Evolutionary conservation across 2,888 invertebrate species (phyloP), one percentile per base, ranked within the genome.

Genomic region (Ypsolopha scabrella): DNA sequence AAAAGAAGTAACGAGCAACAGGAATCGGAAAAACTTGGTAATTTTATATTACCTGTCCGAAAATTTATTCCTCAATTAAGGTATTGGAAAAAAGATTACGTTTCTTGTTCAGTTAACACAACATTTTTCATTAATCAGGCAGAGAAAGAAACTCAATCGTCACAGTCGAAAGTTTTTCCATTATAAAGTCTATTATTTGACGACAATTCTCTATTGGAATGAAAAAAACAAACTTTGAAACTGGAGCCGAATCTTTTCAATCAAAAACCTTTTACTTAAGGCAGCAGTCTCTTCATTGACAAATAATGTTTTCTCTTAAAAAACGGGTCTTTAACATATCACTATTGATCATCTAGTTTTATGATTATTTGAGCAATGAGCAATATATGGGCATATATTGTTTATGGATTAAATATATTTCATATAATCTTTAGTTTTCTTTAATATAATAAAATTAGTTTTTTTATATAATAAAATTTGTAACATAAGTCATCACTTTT

Each of bases 101-200:
- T 51, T 52, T 52, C 45, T 8, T 52, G 51, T 52, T 51, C 44
- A 46, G 47, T 50, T 52, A 33, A 11, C 10, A 50, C 46, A 51
- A 51, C 48, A 50, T 54, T 54, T 48, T 53, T 52, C 51, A 52
- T 54, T 54, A 56, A 56, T 56, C 47, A 55, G 45, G 39, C 47
- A 36, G 35, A 10, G 41, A 33, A 36, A 45, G 46, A 46, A 50
- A 36, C 48, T 38, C 48, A 41, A 50, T 49, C 34, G 52, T 41
- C 51, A 54, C 49, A 52, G 46, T 47, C 49, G 45, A 54, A 55
- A 55, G 50, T 55, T 55, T 55, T 55, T 55, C 53, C 53, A 55
- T 55, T 53, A 55, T 53, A 53, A 53, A 44, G 43, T 47, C 51
- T 50, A 53, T 51, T 55, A 48, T 41, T 11, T 6, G 35, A 33